A percentile compares a stretch with the other conserved stretches of the same genome.
Evolutionary conservation across 2,797 vertebrate species (phyloP).

Genomic region (Loris lydekkerianus): DNA sequence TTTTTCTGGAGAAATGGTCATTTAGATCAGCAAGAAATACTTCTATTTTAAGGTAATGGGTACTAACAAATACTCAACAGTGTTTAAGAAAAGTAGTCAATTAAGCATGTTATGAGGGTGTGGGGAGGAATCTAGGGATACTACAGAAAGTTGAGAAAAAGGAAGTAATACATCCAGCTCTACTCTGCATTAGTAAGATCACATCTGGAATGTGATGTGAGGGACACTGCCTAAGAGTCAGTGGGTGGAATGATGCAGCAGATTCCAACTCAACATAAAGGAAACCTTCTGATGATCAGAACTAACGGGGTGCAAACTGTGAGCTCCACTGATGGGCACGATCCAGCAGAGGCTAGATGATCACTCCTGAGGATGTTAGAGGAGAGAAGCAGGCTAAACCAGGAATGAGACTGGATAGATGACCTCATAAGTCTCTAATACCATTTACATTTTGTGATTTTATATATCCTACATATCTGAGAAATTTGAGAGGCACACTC

Average conservation of each 20-base stretch:
- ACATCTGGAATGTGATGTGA: neutral
- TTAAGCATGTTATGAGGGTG: neutral
- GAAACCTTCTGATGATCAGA: slow-evolving; percentile 3
- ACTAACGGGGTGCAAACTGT: neutral
- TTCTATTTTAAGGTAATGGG: slow-evolving; percentile 39
- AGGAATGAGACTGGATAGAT: neutral
- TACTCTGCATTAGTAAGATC: neutral
- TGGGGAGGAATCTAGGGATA: neutral
- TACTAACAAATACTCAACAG: neutral
- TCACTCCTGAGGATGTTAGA: neutral
- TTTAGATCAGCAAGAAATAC: slow-evolving; percentile 31
- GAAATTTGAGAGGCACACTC: neutral
- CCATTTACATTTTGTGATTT: neutral
- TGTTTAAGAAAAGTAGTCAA: slow-evolving; percentile 43
- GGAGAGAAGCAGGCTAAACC: neutral
- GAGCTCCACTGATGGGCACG: neutral
- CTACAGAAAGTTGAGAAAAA: neutral
- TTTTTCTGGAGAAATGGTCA: slow-evolving; percentile 56
- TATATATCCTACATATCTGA: neutral
- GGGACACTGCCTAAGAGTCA: slow-evolving; percentile 32
- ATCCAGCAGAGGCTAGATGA: neutral
- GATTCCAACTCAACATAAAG: slow-evolving; percentile 30
- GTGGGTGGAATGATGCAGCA: neutral
- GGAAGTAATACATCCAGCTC: slow-evolving; percentile 28
- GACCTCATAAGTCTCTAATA: neutral